Conservation (phyloP, 2,113 vertebrate genomes). For the Sapayoa aenigma region DNA sequence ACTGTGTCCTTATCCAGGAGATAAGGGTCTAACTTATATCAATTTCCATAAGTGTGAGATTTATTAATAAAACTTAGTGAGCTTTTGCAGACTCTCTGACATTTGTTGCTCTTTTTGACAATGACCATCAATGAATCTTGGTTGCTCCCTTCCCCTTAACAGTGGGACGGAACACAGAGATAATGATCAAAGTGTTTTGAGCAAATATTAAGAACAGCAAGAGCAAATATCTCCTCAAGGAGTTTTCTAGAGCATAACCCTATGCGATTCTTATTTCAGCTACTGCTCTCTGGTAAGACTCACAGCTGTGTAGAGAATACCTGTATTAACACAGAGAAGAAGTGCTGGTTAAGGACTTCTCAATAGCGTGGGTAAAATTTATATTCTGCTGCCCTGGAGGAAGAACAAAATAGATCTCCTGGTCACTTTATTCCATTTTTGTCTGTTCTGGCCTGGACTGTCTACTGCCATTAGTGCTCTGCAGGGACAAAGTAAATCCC, state of each 20-base stretch:
- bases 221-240: not conserved
- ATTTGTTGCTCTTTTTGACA: not conserved
- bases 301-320: not conserved
- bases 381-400: not conserved
- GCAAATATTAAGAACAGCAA: not conserved
- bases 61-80: not conserved
- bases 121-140: not conserved
- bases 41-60: not conserved
- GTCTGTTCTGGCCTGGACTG: rapidly evolving
- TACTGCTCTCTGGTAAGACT: not conserved
- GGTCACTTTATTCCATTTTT: not conserved
- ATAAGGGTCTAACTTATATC: not conserved
- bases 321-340: not conserved
- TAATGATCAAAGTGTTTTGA: not conserved
- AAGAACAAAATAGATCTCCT: not conserved
- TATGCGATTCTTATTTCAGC: not conserved
- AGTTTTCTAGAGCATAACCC: not conserved
- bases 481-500: not conserved
- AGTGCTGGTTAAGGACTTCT: not conserved
- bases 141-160: not conserved
- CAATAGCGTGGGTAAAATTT: not conserved
- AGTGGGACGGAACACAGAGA: not conserved
- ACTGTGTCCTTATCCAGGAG: not conserved
- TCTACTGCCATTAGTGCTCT: not conserved
- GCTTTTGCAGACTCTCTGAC: not conserved